Conservation (phyloP, 2,888 invertebrate genomes). For the Deroplatys truncata region DNA sequence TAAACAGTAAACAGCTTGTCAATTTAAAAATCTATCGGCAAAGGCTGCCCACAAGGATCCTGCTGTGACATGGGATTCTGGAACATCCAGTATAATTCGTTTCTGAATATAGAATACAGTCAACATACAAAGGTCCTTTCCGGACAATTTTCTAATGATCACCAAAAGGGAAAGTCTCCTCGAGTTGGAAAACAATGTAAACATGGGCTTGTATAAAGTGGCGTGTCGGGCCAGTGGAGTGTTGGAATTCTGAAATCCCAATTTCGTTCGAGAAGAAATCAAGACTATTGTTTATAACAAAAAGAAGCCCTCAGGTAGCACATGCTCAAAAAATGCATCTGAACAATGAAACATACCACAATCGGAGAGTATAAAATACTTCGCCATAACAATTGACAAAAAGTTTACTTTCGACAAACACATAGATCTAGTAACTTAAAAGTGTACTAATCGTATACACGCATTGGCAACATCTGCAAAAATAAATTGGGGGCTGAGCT, state of each 20-base stretch:
- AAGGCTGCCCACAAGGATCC: background rate
- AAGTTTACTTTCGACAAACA: background rate
- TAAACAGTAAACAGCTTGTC: background rate
- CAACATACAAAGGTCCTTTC: background rate
- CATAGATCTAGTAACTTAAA: background rate
- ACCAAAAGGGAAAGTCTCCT: background rate
- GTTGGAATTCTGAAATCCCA: too few relatives aligned
- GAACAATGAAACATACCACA: background rate
- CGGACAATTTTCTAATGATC: background rate
- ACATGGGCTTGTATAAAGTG: background rate
- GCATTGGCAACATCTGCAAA: background rate
- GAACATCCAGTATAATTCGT: background rate
- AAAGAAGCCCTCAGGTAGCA: background rate
- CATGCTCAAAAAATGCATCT: rapidly evolving
- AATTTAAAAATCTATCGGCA: background rate
- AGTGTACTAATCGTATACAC: too few relatives aligned
- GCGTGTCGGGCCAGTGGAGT: background rate
- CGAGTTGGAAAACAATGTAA: background rate
- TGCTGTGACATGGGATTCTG: background rate
- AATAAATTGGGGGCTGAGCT: too few relatives aligned
- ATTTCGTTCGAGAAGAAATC: background rate
- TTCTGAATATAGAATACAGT: too few relatives aligned
- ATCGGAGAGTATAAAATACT: background rate
- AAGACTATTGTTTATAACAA: background rate
- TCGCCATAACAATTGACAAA: background rate